These are phyloP conservation scores for Eupristina koningsbergeri DNA, from an alignment of 1,140 invertebrate genomes.

Conservation along the genomic window DNA sequence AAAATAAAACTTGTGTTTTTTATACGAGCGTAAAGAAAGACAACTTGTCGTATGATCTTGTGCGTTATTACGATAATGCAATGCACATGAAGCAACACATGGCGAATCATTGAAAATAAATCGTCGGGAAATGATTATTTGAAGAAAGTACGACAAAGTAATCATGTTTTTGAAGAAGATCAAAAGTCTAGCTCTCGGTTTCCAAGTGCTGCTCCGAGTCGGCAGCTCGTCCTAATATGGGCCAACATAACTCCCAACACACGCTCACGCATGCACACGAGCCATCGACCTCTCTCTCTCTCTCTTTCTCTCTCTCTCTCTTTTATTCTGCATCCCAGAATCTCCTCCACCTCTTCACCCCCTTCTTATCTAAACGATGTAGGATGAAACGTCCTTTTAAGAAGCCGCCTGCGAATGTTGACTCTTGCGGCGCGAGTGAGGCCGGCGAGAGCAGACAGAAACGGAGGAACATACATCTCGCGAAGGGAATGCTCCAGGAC, in stretches of 20 bases:
- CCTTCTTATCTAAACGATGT: slow-evolving; percentile 68
- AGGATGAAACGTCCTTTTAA: slow-evolving; percentile 61
- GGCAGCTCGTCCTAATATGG: slow-evolving; percentile 63
- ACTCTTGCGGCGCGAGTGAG: slow-evolving; percentile 30
- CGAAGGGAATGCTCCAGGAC: slow-evolving; percentile 2
- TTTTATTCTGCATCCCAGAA: slow-evolving; percentile 52
- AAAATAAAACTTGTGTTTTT: too few species aligned
- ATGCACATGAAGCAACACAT: neutral
- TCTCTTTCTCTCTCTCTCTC: slow-evolving; percentile 2
- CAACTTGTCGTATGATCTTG: neutral
- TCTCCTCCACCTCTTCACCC: slow-evolving; percentile 27
- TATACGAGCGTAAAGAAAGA: too few species aligned
- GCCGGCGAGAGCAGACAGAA: slow-evolving; percentile 23
- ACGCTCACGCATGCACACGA: slow-evolving; percentile 65
- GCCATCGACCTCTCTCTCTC: slow-evolving; percentile 47
- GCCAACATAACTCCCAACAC: slow-evolving; percentile 59
- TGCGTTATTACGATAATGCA: neutral
- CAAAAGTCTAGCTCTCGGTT: slow-evolving; percentile 36
- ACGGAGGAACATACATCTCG: slow-evolving; percentile 45
- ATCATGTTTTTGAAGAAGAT: slow-evolving; percentile 3
- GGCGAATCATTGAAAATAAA: neutral
- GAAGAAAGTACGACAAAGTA: neutral
- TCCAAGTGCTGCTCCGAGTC: slow-evolving; percentile 19
- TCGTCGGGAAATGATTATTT: neutral
- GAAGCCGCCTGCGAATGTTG: slow-evolving; percentile 64